phyloP scores from a whole-genome alignment of 2,888 invertebrate genomes.

The Antheraea yamamai region DNA sequence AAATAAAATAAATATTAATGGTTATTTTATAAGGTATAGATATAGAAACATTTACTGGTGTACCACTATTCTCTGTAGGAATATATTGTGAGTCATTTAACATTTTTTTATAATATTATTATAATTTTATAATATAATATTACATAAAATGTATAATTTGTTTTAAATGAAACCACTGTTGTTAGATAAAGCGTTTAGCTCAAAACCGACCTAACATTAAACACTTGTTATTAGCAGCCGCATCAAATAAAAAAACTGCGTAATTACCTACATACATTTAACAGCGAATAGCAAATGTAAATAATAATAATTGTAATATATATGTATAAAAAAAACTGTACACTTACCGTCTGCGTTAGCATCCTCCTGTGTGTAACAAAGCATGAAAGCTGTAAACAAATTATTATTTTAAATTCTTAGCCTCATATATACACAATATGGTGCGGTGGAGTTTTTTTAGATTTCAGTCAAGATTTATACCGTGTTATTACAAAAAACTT shows the following conservation, averaged over 20 bases:
- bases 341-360: conserved; percentile 93
- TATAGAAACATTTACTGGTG: neutral
- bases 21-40: neutral
- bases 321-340: conserved; percentile 28
- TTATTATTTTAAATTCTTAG: conserved; percentile 48
- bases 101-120: too few species aligned
- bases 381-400: conserved; percentile 94
- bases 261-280: conserved; percentile 66
- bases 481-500: too few species aligned
- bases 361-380: conserved; percentile 96
- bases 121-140: too few species aligned
- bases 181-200: conserved; percentile 72
- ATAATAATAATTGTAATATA: conserved; percentile 31
- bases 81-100: neutral
- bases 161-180: conserved; percentile 39
- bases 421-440: conserved; percentile 10
- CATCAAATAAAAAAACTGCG: conserved; percentile 61
- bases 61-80: neutral
- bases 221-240: conserved; percentile 72
- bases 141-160: neutral
- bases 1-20: neutral
- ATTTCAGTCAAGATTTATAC: neutral
- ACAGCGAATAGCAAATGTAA: conserved; percentile 67
- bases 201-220: conserved; percentile 54
- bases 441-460: conserved; percentile 2